phyloP scores from a whole-genome alignment of 2,113 vertebrate genomes.

The Scomber scombrus region DNA sequence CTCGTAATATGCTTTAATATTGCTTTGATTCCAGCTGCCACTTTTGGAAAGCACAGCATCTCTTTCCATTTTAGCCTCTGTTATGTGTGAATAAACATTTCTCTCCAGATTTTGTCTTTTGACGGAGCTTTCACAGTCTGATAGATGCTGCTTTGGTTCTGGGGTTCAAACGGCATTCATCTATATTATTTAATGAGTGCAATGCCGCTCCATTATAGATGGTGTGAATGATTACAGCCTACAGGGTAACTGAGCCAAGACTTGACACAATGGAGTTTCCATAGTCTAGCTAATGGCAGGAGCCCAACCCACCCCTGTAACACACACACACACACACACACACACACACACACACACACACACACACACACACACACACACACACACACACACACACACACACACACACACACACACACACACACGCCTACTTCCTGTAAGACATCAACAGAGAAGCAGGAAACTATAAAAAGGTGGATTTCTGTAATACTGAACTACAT shows the following conservation, averaged over 20 bases:
- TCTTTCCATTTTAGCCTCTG: no score
- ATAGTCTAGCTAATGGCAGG: background rate
- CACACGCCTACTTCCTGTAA: background rate
- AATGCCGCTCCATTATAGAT: background rate
- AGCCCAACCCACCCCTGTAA: background rate
- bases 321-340: background rate
- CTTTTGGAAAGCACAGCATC: no score
- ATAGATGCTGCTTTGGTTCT: no score
- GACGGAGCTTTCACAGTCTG: no score
- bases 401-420: background rate
- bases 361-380: background rate
- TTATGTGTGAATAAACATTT: no score
- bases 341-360: background rate
- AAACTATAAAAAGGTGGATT: background rate
- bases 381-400: background rate
- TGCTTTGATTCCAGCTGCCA: no score
- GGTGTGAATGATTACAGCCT: conserved; percentile 4
- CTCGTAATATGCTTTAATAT: no score
- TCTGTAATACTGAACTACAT: background rate
- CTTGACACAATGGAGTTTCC: background rate
- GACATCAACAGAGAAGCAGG: background rate
- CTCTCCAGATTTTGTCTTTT: no score
- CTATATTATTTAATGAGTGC: background rate
- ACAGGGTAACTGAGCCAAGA: conserved; percentile 11
- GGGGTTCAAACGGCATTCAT: background rate